Evolutionary conservation across 1,140 invertebrate genomes (phyloP).

Genomic region (Papilio glaucus): DNA sequence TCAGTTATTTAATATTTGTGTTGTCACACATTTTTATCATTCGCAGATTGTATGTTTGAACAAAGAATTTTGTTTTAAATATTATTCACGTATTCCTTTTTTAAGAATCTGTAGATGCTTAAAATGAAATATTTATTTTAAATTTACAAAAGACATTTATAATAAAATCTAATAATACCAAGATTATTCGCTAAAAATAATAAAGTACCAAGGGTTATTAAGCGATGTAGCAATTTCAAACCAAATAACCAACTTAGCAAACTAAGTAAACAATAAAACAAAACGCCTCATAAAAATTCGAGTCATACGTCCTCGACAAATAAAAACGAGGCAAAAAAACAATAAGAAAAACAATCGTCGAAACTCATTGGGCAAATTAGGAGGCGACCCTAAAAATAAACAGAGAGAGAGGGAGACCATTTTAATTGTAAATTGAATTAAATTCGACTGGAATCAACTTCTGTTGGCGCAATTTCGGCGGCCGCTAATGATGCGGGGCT

Average conservation of each 20-base stretch:
- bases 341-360: slow-evolving; percentile 51
- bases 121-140: too few species aligned
- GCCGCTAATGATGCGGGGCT: slow-evolving; percentile 64
- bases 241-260: slow-evolving; percentile 25
- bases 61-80: too few species aligned
- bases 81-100: too few species aligned
- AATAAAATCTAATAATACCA: neutral
- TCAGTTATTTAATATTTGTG: too few species aligned
- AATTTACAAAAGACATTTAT: neutral
- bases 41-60: too few species aligned
- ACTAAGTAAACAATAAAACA: slow-evolving; percentile 35
- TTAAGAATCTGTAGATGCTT: too few species aligned
- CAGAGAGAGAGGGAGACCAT: slow-evolving; percentile 55
- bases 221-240: neutral
- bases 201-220: neutral
- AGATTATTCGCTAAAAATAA: neutral
- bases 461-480: slow-evolving; percentile 50
- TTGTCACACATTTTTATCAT: too few species aligned
- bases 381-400: slow-evolving; percentile 57
- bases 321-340: slow-evolving; percentile 42
- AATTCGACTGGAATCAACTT: slow-evolving; percentile 70
- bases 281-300: slow-evolving; percentile 41
- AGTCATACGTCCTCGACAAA: slow-evolving; percentile 42
- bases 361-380: slow-evolving; percentile 56
- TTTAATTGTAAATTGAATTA: slow-evolving; percentile 80